A percentile compares a stretch with the other conserved stretches of the same genome.
Evolutionary conservation across 2,888 invertebrate species (phyloP).

Genomic region (Cyclophora albipunctata): DNA sequence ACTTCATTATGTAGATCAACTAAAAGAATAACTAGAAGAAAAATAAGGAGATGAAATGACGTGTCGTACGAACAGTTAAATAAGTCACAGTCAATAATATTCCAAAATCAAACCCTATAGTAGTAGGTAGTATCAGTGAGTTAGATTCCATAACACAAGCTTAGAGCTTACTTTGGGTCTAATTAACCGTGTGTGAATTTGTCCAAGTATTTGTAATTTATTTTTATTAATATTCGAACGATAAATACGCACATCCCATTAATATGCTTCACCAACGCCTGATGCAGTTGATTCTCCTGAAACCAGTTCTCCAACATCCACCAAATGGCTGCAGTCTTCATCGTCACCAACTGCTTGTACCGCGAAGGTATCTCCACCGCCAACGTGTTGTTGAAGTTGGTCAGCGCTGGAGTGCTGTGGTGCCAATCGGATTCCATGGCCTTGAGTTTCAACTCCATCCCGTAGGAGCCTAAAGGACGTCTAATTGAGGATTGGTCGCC

Average conservation of each 20-base stretch:
- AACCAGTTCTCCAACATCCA: slow-evolving; percentile 71
- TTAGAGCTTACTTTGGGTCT: too few relatives aligned
- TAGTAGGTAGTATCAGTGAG: too few relatives aligned
- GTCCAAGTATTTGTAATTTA: too few relatives aligned
- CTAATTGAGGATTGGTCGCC: slow-evolving; percentile 22
- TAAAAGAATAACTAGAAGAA: too few relatives aligned
- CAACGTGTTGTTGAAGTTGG: slow-evolving; percentile 45
- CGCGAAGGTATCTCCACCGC: slow-evolving; percentile 50
- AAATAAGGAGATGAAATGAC: too few relatives aligned
- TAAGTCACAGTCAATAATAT: too few relatives aligned
- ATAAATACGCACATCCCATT: slow-evolving; percentile 34
- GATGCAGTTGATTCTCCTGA: slow-evolving; percentile 45
- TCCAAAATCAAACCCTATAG: too few relatives aligned
- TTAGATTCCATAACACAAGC: too few relatives aligned
- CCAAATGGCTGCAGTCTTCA: slow-evolving; percentile 60
- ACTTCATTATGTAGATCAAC: too few relatives aligned
- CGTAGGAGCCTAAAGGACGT: slow-evolving; percentile 39
- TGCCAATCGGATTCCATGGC: slow-evolving; percentile 59
- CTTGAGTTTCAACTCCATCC: slow-evolving; percentile 48
- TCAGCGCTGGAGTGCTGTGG: slow-evolving; percentile 44
- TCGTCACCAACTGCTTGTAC: slow-evolving; percentile 49
- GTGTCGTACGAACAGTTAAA: too few relatives aligned
- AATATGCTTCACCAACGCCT: slow-evolving; percentile 52
- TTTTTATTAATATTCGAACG: too few relatives aligned
- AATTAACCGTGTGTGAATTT: too few relatives aligned